Conservation (phyloP, 2,888 invertebrate species). For the Eupithecia subfuscata region DNA sequence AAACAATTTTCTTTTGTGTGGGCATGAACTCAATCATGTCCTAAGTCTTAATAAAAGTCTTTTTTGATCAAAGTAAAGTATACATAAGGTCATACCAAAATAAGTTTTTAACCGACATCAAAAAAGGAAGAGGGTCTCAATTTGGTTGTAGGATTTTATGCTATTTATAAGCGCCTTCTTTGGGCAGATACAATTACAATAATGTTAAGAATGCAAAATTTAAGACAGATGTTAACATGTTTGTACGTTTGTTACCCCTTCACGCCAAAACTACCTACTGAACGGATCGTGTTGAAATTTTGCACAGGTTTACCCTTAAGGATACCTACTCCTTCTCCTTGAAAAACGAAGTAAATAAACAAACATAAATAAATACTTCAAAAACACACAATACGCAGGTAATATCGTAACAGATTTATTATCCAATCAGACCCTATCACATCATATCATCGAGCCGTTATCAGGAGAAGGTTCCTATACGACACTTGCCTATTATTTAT, state of each 20-base stretch:
- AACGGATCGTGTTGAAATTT: no score
- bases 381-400: background rate
- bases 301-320: no score
- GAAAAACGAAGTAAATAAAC: background rate
- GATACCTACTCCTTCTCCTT: no score
- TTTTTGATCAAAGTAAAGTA: background rate
- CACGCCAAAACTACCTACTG: background rate
- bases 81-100: background rate
- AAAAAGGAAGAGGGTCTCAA: no score
- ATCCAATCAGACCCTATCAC: slow-evolving; percentile 2
- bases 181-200: background rate
- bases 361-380: background rate
- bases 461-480: background rate
- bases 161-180: no score
- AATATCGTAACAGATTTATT: background rate
- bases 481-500: background rate
- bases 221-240: background rate
- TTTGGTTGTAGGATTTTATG: no score
- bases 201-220: background rate
- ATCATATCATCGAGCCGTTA: background rate
- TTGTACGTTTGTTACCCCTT: background rate
- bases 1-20: background rate
- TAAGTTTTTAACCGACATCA: no score
- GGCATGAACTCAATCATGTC: background rate
- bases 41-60: background rate